Evolutionary conservation across 2,113 vertebrate genomes (phyloP).

Genomic region (Smithornis capensis): DNA sequence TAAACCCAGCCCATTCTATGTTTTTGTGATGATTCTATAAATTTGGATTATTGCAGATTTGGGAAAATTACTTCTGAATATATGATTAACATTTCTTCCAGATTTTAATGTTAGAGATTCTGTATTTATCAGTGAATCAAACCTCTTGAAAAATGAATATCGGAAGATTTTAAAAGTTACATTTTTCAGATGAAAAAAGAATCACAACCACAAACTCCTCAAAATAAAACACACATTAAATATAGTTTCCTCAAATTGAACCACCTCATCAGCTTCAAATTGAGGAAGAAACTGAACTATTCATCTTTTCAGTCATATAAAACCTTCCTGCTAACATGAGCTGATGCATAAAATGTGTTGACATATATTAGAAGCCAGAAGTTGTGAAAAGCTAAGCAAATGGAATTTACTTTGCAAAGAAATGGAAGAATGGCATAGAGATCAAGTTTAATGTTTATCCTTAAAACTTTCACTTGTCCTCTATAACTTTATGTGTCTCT

Average conservation of each 20-base stretch:
- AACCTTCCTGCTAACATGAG: neutral
- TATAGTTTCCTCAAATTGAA: neutral
- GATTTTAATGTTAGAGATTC: neutral
- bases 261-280: neutral
- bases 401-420: neutral
- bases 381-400: neutral
- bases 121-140: neutral
- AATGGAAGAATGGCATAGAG: neutral
- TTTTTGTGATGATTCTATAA: neutral
- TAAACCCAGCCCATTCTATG: neutral
- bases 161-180: neutral
- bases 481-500: neutral
- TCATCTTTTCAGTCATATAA: neutral
- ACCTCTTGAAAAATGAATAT: neutral
- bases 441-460: neutral
- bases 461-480: neutral
- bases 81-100: neutral
- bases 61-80: neutral
- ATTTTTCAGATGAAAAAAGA: neutral
- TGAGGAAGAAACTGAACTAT: neutral
- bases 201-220: neutral
- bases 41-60: neutral
- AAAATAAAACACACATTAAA: neutral
- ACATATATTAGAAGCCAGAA: neutral
- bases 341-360: neutral